A percentile compares a stretch with the other conserved stretches of the same genome.
These are phyloP conservation scores for Drosophila oshimai DNA, from an alignment of 1,140 invertebrate genomes.

Conservation along the genomic window DNA sequence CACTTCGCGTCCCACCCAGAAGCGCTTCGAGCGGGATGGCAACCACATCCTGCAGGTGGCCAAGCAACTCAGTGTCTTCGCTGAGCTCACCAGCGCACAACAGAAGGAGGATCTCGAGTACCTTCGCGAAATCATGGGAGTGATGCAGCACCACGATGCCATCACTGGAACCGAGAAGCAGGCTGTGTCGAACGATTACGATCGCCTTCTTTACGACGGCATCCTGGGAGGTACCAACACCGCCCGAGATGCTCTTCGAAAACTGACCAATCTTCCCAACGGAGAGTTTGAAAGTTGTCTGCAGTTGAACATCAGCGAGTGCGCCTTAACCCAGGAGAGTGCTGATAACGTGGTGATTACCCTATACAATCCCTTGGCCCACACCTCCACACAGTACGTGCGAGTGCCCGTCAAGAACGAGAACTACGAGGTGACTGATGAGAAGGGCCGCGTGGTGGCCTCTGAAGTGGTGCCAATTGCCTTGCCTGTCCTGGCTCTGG, in stretches of 20 bases:
- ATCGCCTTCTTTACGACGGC: conserved; percentile 63
- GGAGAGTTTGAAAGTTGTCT: conserved; percentile 85
- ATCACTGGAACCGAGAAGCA: conserved; percentile 95
- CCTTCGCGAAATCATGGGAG: conserved; percentile 85
- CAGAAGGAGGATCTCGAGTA: conserved; percentile 72
- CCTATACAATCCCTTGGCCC: conserved; percentile 92
- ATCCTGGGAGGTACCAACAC: conserved; percentile 48
- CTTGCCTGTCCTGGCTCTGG: conserved; percentile 85
- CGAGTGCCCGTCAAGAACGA: conserved; percentile 88
- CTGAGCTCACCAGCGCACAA: conserved; percentile 14
- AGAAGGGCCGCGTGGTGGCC: conserved; percentile 61
- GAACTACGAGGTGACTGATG: conserved; percentile 86
- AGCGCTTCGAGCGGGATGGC: conserved; percentile 90
- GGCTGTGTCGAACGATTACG: conserved; percentile 94
- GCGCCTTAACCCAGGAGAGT: conserved; percentile 79
- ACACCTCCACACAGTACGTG: conserved; percentile 86
- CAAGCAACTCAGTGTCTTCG: conserved; percentile 84
- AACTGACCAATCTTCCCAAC: conserved; percentile 83
- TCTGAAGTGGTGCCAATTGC: conserved; percentile 87
- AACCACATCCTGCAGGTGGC: conserved; percentile 91
- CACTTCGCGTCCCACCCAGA: conserved; percentile 93
- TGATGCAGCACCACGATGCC: conserved; percentile 96
- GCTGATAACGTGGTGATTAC: conserved; percentile 87
- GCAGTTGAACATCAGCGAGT: conserved; percentile 87
- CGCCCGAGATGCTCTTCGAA: conserved; percentile 57